Conservation (phyloP, 2,797 vertebrate species). For the Girardinus metallicus region DNA sequence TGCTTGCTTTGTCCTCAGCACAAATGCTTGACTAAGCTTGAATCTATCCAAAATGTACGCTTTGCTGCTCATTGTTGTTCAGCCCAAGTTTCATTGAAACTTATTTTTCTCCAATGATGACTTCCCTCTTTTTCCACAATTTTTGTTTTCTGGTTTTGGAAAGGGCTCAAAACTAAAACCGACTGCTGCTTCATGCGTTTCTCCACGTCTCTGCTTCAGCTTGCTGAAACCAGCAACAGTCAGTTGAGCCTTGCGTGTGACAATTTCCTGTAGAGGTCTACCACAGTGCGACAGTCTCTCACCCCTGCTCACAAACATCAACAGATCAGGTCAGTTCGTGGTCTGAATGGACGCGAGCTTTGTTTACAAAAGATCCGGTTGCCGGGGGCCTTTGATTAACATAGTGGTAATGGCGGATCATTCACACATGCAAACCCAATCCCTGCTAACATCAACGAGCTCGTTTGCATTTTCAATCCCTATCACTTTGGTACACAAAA, state of each 20-base stretch:
- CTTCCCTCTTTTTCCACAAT: neutral
- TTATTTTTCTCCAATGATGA: neutral
- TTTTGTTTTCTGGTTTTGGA: neutral
- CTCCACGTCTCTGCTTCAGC: constrained; percentile 6
- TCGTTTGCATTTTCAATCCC: constrained; percentile 30
- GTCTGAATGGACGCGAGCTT: constrained; percentile 30
- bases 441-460: constrained; percentile 13
- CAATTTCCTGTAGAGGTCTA: constrained; percentile 17
- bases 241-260: constrained; percentile 8
- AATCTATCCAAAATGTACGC: neutral
- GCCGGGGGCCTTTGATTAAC: constrained; percentile 35
- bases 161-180: neutral
- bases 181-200: neutral
- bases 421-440: constrained; percentile 41
- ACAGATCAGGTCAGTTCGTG: constrained; percentile 45
- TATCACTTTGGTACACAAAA: constrained; percentile 7
- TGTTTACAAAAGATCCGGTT: constrained; percentile 43
- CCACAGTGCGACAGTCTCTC: constrained; percentile 22
- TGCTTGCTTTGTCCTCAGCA: neutral
- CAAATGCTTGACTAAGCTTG: neutral
- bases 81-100: neutral
- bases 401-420: constrained; percentile 28
- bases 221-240: constrained; percentile 19
- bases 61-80: neutral
- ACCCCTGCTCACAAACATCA: constrained; percentile 36